Evolutionary conservation across 1,140 invertebrate species (phyloP).

Genomic region (Pogonomyrmex californicus): DNA sequence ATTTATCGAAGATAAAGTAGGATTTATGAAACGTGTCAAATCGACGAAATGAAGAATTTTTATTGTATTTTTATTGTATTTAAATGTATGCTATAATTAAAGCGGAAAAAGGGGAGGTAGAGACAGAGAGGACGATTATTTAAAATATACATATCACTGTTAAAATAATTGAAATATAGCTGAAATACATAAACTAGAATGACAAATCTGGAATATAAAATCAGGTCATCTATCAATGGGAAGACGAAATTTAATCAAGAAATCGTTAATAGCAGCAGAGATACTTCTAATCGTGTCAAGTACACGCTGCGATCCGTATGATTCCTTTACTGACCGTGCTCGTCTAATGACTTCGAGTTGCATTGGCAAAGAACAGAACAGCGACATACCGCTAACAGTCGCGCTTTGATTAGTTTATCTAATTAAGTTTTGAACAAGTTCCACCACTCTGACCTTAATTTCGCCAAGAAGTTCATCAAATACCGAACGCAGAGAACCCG

Average conservation of each 20-base stretch:
- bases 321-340: slow-evolving; percentile 30
- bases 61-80: too few relatives aligned
- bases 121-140: neutral
- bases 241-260: neutral
- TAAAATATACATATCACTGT: neutral
- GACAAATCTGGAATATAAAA: neutral
- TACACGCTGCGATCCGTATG: neutral
- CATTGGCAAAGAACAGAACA: slow-evolving; percentile 59
- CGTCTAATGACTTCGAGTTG: slow-evolving; percentile 47
- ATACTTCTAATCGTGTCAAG: slow-evolving; percentile 18
- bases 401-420: slow-evolving; percentile 67
- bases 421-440: slow-evolving; percentile 71
- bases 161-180: neutral
- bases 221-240: neutral
- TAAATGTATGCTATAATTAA: neutral
- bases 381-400: slow-evolving; percentile 38
- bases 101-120: too few relatives aligned
- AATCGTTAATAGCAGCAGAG: neutral
- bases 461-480: slow-evolving; percentile 65
- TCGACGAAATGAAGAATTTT: neutral
- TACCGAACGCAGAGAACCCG: slow-evolving; percentile 42
- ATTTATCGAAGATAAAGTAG: neutral
- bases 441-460: slow-evolving; percentile 67
- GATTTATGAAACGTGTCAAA: neutral
- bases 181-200: neutral